These are phyloP conservation scores for Nemapogon koenigi DNA, from an alignment of 2,888 invertebrate species.

Conservation along the genomic window DNA sequence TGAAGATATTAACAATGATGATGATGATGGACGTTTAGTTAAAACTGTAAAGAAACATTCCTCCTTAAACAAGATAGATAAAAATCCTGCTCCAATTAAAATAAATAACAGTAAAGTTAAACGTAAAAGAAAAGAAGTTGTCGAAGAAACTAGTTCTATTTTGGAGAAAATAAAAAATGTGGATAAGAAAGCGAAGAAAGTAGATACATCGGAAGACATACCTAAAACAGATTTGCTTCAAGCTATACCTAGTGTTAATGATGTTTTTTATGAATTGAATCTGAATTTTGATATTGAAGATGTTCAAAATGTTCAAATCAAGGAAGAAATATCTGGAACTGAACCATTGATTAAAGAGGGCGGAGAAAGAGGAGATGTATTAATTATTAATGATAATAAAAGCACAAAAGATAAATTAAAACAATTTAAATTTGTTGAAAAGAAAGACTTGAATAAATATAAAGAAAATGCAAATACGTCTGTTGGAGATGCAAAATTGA, in stretches of 20 bases:
- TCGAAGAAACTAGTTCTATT: conserved; percentile 24
- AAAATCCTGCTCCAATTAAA: conserved; percentile 20
- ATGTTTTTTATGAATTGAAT: conserved; percentile 38
- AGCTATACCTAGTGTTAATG: conserved; percentile 53
- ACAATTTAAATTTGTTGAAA: conserved; percentile 37
- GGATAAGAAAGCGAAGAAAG: conserved; percentile 19
- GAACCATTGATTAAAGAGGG: too few relatives aligned
- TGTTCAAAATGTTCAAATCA: conserved; percentile 16
- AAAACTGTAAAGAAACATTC: conserved; percentile 48
- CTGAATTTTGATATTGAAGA: conserved; percentile 28
- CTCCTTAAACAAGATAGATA: conserved; percentile 37
- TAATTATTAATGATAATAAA: too few relatives aligned
- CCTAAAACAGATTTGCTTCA: conserved; percentile 27
- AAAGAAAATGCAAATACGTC: conserved; percentile 24
- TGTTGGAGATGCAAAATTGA: not conserved
- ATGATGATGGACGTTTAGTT: conserved; percentile 32
- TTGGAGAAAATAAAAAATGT: conserved; percentile 21
- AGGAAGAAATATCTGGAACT: conserved; percentile 18
- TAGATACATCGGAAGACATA: conserved; percentile 21
- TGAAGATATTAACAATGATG: conserved; percentile 17
- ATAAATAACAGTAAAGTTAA: conserved; percentile 26
- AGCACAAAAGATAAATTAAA: conserved; percentile 35
- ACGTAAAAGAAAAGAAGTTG: conserved; percentile 36
- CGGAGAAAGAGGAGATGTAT: too few relatives aligned
- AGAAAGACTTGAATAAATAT: conserved; percentile 35